Conservation (phyloP, 1,140 invertebrate genomes). For the Pachyrhynchus sulphureomaculatus region DNA sequence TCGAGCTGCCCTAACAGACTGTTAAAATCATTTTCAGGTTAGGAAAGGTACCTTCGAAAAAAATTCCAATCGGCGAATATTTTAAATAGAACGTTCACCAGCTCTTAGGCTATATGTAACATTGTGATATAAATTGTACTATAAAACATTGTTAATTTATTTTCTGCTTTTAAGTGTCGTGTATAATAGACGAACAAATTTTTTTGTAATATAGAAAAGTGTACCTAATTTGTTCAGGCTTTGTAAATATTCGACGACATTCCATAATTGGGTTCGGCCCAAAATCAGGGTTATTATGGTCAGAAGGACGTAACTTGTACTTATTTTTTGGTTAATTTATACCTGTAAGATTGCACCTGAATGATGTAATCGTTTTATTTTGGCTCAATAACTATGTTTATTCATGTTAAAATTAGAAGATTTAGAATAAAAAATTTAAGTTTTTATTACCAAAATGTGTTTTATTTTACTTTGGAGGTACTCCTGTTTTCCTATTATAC, state of each 20-base stretch:
- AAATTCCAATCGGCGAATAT: too few species aligned
- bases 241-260: slow-evolving; percentile 28
- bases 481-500: too few species aligned
- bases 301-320: background rate
- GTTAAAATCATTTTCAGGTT: too few species aligned
- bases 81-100: too few species aligned
- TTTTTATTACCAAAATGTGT: slow-evolving; percentile 42
- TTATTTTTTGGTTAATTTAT: slow-evolving; percentile 19
- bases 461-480: slow-evolving; percentile 23
- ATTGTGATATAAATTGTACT: slow-evolving; percentile 48
- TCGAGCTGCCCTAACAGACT: too few species aligned
- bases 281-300: background rate
- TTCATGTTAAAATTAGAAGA: slow-evolving; percentile 46
- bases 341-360: slow-evolving; percentile 33
- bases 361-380: slow-evolving; percentile 40
- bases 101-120: too few species aligned
- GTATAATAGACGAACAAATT: slow-evolving; percentile 34
- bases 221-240: slow-evolving; percentile 14
- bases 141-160: slow-evolving; percentile 46
- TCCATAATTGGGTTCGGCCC: background rate
- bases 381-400: slow-evolving; percentile 44
- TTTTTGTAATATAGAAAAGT: slow-evolving; percentile 33
- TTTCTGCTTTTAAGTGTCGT: slow-evolving; percentile 47
- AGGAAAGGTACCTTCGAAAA: too few species aligned
- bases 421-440: slow-evolving; percentile 46